Base-by-base conservation (phyloP, 53 echinoderm and acorn worm genomes). In the Antedon mediterranea region DNA sequence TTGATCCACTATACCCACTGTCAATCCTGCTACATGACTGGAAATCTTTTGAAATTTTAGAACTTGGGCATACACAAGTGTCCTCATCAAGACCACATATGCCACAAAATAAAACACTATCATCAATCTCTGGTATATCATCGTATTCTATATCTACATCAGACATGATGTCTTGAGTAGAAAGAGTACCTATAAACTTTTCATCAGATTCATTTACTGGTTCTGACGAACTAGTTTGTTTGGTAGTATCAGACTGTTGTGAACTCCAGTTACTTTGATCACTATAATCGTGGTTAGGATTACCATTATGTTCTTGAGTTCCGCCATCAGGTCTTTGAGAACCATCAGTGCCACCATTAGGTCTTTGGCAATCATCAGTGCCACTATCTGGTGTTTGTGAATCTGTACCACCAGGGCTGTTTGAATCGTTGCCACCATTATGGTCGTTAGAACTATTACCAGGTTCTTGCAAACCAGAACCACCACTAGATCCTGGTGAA, bases 41-140 rank as follows among this genome's bases (percentile, higher is more conserved):
- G 23, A 28, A 27, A 70, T 32, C 34, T 71, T 28, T 43, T 41
- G 41, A 0, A 71, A 75, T 8, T 29, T 43, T 41, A 72, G 72
- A 76, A 23, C 73, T 75, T 81, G 87, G 87, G 78, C 97, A 95
- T 31, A 89, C 37, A 84, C 97, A 95, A 28, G 79, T 43, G 31
- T 95, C 97, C 15, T 89, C 89, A 76, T 95, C 97, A 11, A 89
- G 78, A 71, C 97, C 92, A 80, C 97, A 95, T 29, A 85, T 41
- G n/a, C 82, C 92, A 78, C 97, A 95, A 71, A 87, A 92, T 31
- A 89, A 31, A 31, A 87, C 82, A 0, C 91, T 43, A 27, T 95
- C 91, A 43, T 93, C 93, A 18, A 93, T 77, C 15, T 93, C 93
- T 0, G 89, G 90, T 13, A 93, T 84, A 33, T 90, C 93, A 74